Percentiles rank a stretch among this genome's conserved stretches.
These are phyloP conservation scores for Pterophyllum scalare DNA, from an alignment of 2,113 vertebrate species.

Conservation along the genomic window DNA sequence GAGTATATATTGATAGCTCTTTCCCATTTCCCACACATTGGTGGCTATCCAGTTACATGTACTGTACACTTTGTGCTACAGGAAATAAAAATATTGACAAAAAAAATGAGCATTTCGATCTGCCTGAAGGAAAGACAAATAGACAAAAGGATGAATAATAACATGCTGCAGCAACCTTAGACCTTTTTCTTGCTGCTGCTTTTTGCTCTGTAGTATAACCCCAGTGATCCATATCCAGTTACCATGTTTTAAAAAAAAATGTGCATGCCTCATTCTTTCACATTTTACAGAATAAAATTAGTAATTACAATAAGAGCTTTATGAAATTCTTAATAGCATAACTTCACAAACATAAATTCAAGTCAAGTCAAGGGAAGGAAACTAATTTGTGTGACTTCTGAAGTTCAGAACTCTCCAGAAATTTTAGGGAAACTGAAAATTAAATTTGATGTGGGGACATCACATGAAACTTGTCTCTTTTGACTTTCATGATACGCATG, in stretches of 20 bases:
- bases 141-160: constrained; percentile 41
- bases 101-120: constrained; percentile 54
- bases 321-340: not conserved
- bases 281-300: not conserved
- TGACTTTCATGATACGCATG: not conserved
- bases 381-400: not conserved
- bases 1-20: constrained; percentile 14
- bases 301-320: not conserved
- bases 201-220: not conserved
- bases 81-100: constrained; percentile 63
- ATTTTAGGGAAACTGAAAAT: not conserved
- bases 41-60: constrained; percentile 43
- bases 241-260: not conserved
- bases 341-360: not conserved
- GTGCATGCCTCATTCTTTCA: not conserved
- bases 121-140: constrained; percentile 38
- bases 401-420: not conserved
- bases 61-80: constrained; percentile 32
- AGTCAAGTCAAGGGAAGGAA: not conserved
- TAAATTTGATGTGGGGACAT: not conserved
- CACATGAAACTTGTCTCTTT: not conserved
- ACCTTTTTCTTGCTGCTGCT: constrained; percentile 32
- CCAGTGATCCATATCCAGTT: not conserved
- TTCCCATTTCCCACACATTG: constrained; percentile 35
- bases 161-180: constrained; percentile 43